Percentiles rank a stretch among this genome's conserved stretches.
Conservation (phyloP, 2,113 vertebrate genomes). For the Trematocara nigrifrons region DNA sequence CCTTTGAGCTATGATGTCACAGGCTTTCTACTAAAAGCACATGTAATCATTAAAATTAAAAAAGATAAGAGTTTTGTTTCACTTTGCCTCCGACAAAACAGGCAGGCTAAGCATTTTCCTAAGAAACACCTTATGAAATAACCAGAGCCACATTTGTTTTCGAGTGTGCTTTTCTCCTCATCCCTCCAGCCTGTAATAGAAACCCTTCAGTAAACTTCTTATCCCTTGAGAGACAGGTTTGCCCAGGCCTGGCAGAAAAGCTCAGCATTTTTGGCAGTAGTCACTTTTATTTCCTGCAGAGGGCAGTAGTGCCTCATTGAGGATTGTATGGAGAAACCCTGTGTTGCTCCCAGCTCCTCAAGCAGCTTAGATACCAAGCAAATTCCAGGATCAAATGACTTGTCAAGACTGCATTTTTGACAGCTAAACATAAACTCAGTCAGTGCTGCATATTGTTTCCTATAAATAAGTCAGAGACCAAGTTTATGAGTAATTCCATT, state of each 20-base stretch:
- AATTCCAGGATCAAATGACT: slow-evolving; percentile 36
- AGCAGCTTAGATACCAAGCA: slow-evolving; percentile 17
- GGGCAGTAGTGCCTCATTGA: slow-evolving; percentile 10
- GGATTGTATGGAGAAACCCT: not conserved
- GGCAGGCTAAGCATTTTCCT: not conserved
- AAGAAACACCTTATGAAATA: not conserved
- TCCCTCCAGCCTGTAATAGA: not conserved
- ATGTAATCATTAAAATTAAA: not conserved
- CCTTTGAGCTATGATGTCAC: slow-evolving; percentile 2
- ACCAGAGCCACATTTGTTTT: not conserved
- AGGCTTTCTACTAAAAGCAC: not conserved
- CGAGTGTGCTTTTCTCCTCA: not conserved
- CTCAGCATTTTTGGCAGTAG: not conserved
- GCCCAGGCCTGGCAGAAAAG: not conserved
- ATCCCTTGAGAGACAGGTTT: not conserved
- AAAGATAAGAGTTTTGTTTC: not conserved
- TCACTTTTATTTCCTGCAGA: not conserved
- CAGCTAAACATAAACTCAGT: not conserved
- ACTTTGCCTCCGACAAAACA: not conserved
- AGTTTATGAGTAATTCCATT: not conserved
- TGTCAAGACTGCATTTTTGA: not conserved
- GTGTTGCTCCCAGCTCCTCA: not conserved
- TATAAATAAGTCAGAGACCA: not conserved
- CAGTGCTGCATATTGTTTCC: not conserved
- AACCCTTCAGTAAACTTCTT: not conserved